Evolutionary conservation across 2,113 vertebrate genomes (phyloP).

Genomic region (Tragelaphus scriptus): DNA sequence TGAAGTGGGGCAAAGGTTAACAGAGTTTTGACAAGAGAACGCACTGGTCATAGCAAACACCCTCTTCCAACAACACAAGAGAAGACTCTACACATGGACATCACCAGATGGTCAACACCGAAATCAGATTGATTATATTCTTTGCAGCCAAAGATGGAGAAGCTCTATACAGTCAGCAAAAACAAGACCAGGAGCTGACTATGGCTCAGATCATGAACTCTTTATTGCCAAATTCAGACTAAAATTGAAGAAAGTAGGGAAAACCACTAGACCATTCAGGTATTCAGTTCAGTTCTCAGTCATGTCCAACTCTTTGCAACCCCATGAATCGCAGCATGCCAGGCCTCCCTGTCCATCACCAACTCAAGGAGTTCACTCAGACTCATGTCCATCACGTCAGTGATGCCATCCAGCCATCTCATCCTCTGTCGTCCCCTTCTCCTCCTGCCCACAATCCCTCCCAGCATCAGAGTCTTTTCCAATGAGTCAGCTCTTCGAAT

Average conservation of each 20-base stretch:
- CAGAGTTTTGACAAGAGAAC: background rate
- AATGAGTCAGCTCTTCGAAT: too few species aligned
- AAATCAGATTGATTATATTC: background rate
- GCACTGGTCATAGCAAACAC: background rate
- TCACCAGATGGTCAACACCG: background rate
- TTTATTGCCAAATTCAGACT: background rate
- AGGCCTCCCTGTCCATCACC: too few species aligned
- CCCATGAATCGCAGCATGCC: rapidly evolving
- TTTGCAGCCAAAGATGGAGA: background rate
- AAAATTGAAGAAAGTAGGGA: background rate
- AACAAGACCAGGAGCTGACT: background rate
- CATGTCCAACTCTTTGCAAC: too few species aligned
- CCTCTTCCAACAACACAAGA: background rate
- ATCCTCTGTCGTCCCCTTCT: too few species aligned
- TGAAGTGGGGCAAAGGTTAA: background rate
- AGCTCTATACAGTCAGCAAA: background rate
- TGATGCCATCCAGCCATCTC: too few species aligned
- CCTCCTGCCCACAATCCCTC: too few species aligned
- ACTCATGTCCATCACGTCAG: too few species aligned
- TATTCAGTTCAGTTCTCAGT: too few species aligned
- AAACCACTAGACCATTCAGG: background rate
- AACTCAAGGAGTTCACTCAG: too few species aligned
- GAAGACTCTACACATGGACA: background rate
- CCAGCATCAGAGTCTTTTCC: too few species aligned
- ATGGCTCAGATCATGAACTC: background rate